Evolutionary conservation across 2,113 vertebrate genomes (phyloP), one percentile per base, ranked within the genome.

Genomic region (Notothenia rossii): DNA sequence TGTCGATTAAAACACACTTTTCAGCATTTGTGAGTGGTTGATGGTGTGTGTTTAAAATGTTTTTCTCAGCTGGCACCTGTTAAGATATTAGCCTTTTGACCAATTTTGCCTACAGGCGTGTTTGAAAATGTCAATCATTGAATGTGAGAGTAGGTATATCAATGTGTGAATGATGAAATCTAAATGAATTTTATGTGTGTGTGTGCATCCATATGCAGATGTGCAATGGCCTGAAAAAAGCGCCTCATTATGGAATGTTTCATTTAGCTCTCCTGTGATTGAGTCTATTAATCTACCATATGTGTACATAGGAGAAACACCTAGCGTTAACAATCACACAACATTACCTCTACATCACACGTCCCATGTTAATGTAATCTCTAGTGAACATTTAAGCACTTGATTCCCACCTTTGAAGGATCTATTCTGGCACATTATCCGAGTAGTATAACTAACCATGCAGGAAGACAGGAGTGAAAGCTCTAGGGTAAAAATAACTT

Each of bases 1-100:
- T 63, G 86, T 91, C 17, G 66, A 92, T 68, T 77, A 75, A 83
- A 77, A 88, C 67, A 79, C 72, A 53, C 53, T 51, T 75, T 82
- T 60, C 49, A 83, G 80, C 64, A 65, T 75, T 64, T 86, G 60
- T 64, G 54, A 66, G 80, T 50, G 72, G 59, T 22, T 72, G 64
- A 76, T n/a, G n/a, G n/a, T 72, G 64, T 67, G 60, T 71, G 72
- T 67, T 60, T 73, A 54, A 51, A 71, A 73, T 84, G 64, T 75
- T 83, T 69, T 48, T 15, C 69, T 77, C 12, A 20, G 55, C 75
- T 59, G 61, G 74, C 72, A 82, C 18, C 7, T 80, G 78, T 86
- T 64, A 8, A 82, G 65, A 84, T 77, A 77, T 75, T 82, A 76
- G 69, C 70, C 48, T 75, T 81, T 17, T 83, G 77, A 88, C 84